Percentiles rank a stretch among this genome's conserved stretches.
Conservation (phyloP, 2,888 invertebrate species). For the Drosophila recens region DNA sequence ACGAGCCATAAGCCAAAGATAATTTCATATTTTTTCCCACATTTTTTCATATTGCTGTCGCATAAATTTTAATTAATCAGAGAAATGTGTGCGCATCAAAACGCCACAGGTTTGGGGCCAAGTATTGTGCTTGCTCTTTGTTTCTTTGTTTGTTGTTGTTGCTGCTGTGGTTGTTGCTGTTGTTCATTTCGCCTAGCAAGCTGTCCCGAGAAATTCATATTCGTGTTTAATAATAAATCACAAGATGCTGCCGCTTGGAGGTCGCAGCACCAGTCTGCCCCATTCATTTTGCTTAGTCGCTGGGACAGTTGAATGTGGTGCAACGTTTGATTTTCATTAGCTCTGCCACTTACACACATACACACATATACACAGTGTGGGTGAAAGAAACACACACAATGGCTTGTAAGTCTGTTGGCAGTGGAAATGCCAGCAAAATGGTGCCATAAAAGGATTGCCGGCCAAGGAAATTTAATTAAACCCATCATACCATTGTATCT, state of each 20-base stretch:
- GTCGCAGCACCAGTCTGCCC: conserved; percentile 31
- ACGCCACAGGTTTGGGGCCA: conserved; percentile 61
- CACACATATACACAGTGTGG: conserved; percentile 5
- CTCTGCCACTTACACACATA: conserved; percentile 29
- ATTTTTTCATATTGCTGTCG: conserved; percentile 32
- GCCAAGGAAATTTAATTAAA: conserved; percentile 78
- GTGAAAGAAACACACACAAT: conserved; percentile 20
- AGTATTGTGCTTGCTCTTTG: conserved; percentile 14
- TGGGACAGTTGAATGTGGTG: conserved; percentile 52
- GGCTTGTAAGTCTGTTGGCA: conserved; percentile 25
- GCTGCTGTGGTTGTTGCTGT: conserved; percentile 10
- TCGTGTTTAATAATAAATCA: conserved; percentile 80
- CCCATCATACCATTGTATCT: conserved; percentile 46
- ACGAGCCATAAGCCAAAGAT: conserved; percentile 6
- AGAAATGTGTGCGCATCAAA: conserved; percentile 74
- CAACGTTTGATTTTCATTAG: conserved; percentile 68
- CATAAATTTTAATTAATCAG: conserved; percentile 81
- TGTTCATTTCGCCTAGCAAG: conserved; percentile 45
- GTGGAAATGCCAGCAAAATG: conserved; percentile 54
- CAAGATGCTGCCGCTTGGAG: conserved; percentile 66
- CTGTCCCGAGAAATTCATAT: conserved; percentile 71
- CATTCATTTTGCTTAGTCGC: conserved; percentile 54
- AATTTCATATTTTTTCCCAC: conserved; percentile 9
- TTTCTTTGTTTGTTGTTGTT: conserved; percentile 7
- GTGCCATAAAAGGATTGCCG: conserved; percentile 75